Conservation (phyloP, 2,888 invertebrate genomes). For the Antheraea yamamai region DNA sequence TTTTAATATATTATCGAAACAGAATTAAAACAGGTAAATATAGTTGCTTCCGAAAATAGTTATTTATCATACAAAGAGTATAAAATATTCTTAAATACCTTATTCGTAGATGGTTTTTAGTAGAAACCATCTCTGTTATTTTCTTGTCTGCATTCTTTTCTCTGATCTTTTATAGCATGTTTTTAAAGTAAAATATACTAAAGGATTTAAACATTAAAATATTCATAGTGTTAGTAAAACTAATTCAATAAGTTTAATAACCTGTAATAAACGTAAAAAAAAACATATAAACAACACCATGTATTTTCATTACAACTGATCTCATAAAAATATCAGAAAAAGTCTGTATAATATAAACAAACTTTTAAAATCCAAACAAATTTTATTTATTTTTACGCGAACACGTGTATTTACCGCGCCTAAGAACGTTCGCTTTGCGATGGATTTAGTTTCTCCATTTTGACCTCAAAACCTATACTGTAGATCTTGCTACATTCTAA, state of each 20-base stretch:
- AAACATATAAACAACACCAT: background rate
- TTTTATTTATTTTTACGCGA: background rate
- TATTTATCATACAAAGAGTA: background rate
- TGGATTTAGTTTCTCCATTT: background rate
- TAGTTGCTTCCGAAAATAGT: background rate
- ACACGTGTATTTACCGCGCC: background rate
- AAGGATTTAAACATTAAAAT: background rate
- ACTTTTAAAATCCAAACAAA: background rate
- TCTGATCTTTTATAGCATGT: conserved; percentile 4
- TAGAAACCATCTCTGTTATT: background rate
- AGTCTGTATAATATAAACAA: conserved; percentile 4
- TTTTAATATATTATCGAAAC: no score
- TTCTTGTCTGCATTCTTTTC: background rate
- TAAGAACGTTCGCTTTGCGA: background rate
- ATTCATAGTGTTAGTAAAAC: background rate
- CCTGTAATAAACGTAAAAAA: conserved; percentile 3
- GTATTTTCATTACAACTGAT: background rate
- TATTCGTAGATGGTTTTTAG: background rate
- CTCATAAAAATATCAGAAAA: conserved; percentile 1
- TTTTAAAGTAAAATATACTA: background rate
- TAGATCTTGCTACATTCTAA: background rate
- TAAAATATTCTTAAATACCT: background rate
- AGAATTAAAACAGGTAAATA: background rate
- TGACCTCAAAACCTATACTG: background rate
- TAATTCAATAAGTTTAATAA: background rate